These are phyloP conservation scores for Allobates femoralis DNA, from an alignment of 2,797 vertebrate genomes.

Conservation along the genomic window DNA sequence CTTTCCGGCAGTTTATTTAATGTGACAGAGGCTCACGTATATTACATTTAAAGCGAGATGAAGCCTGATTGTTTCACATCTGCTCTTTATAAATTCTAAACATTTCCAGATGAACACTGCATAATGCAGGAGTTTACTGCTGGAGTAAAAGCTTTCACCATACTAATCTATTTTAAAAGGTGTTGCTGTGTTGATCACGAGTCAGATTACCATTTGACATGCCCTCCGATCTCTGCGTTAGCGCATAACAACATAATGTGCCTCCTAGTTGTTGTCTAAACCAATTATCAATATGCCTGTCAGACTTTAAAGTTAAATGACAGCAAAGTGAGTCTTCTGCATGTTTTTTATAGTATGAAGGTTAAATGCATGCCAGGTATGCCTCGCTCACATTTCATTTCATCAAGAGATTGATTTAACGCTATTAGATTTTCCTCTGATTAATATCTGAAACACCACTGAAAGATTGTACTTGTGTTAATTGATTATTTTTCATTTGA, in stretches of 20 bases:
- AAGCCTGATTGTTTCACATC: conserved; percentile 41
- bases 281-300: conserved; percentile 77
- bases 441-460: background rate
- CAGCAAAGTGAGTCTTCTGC: conserved; percentile 72
- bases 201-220: conserved; percentile 68
- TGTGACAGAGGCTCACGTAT: conserved; percentile 68
- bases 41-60: conserved; percentile 57
- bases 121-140: conserved; percentile 41
- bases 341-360: conserved; percentile 74
- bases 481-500: background rate
- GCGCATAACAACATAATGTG: conserved; percentile 73
- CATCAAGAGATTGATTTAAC: background rate
- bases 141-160: conserved; percentile 31
- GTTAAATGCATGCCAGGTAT: conserved; percentile 75
- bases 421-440: background rate
- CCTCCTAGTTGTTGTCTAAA: conserved; percentile 78
- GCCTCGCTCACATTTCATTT: conserved; percentile 68
- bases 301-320: conserved; percentile 74
- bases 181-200: conserved; percentile 64
- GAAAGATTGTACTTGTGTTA: background rate
- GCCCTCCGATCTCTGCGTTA: conserved; percentile 71
- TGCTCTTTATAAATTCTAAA: conserved; percentile 61
- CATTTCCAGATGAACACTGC: conserved; percentile 62
- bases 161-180: conserved; percentile 38
- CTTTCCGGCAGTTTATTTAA: conserved; percentile 69